Evolutionary conservation across 2,113 vertebrate species (phyloP), one percentile per base, ranked within the genome.

Genomic region (Solea senegalensis): DNA sequence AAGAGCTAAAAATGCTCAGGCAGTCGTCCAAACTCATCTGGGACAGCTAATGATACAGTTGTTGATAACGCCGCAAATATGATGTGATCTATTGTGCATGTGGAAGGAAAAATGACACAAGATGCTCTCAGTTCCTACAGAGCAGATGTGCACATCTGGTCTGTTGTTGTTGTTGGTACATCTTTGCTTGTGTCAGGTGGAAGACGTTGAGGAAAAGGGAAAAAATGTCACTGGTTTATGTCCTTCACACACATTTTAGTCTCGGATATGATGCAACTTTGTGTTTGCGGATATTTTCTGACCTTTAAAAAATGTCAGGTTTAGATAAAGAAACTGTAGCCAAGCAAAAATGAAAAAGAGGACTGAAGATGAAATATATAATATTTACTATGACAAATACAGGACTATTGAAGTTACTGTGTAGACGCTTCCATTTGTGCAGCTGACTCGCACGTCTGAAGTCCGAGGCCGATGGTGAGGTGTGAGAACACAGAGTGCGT

Each of bases 231-330:
- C 51, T 4, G 58, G 63, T 52, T 61, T 52, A 6, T 27, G 16
- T 70, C 16, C 40, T 56, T 9, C 26, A 8, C 43, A 15, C 34
- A n/a, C 8, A n/a, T 56, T 54, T 44, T 44, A n/a, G 34, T 34
- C 26, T 55, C 55, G 46, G 28, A 62, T 53, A 9, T 40, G 27
- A 51, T 21, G 12, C 27, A 55, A 55, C 39, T 65, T 41, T 73
- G 58, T 40, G 28, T 14, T 26, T 3, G 2, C 28, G 41, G 11
- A 59, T 49, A 64, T 21, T 53, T 62, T 44, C 50, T 52, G 60
- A 41, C 60, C 74, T 74, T 78, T 14, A 44, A 51, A 16, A 16
- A 27, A 34, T 53, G 10, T 53, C 14, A 50, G 9, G 14, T 8
- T 69, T 62, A 48, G 13, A 12, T 4, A 48, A 0, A 13, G 50